Evolutionary conservation across 2,888 invertebrate species (phyloP).

Genomic region (Epinotia demarniana): DNA sequence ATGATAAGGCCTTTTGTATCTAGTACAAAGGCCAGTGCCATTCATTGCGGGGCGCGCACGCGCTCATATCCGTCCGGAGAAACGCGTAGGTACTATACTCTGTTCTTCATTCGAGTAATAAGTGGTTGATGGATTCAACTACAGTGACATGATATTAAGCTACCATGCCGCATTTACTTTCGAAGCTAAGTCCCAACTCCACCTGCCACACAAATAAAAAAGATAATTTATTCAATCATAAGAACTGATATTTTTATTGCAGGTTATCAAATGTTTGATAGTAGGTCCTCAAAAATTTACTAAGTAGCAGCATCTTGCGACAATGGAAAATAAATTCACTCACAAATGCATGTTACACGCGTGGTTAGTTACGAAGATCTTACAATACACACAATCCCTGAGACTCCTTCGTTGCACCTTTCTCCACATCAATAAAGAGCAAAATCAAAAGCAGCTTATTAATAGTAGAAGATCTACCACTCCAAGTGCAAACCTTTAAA

Average conservation of each 20-base stretch:
- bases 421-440: neutral
- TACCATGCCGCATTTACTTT: neutral
- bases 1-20: neutral
- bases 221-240: too few species aligned
- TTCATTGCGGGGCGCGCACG: constrained; percentile 14
- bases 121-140: neutral
- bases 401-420: neutral
- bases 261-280: neutral
- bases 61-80: constrained; percentile 12
- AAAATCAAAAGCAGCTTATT: neutral
- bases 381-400: too few species aligned
- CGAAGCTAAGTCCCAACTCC: neutral
- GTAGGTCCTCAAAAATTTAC: too few species aligned
- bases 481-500: constrained; percentile 1
- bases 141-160: constrained; percentile 2
- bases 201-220: neutral
- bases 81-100: neutral
- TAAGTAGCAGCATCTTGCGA: too few species aligned
- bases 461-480: neutral
- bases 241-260: neutral
- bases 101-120: constrained; percentile 24
- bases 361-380: too few species aligned
- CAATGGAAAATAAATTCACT: neutral
- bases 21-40: neutral
- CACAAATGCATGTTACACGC: neutral